A percentile compares a stretch with the other conserved stretches of the same genome.
phyloP scores from a whole-genome alignment of 2,888 invertebrate genomes.

The Ophioninae sp. region DNA sequence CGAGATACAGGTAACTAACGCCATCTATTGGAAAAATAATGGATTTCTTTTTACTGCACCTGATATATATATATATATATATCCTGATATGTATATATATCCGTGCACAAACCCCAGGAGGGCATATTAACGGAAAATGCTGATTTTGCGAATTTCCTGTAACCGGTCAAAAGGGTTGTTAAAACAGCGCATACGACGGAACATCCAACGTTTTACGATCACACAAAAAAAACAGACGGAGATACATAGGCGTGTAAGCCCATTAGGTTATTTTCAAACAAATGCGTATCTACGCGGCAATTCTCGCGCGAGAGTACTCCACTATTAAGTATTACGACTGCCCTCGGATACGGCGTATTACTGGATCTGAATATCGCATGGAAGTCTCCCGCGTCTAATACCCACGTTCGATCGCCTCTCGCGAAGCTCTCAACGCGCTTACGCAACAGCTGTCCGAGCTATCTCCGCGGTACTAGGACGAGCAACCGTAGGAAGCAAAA shows the following conservation, averaged over 20 bases:
- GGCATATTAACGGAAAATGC: slow-evolving; percentile 40
- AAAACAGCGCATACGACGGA: slow-evolving; percentile 9
- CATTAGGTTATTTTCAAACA: slow-evolving; percentile 1
- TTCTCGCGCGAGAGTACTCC: slow-evolving; percentile 37
- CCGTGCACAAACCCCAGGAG: slow-evolving; percentile 25
- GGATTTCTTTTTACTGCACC: too few relatives aligned
- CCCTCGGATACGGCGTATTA: slow-evolving; percentile 29
- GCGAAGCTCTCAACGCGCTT: slow-evolving; percentile 54
- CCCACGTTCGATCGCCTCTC: slow-evolving; percentile 55
- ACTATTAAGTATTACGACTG: slow-evolving; percentile 48
- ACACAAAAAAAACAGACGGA: neutral
- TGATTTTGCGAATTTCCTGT: slow-evolving; percentile 5
- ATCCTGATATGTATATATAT: neutral
- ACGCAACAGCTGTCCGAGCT: slow-evolving; percentile 43
- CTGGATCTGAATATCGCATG: slow-evolving; percentile 21
- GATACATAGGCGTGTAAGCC: neutral
- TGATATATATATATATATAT: neutral
- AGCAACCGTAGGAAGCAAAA: neutral
- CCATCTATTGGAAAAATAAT: too few relatives aligned
- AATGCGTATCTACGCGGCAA: slow-evolving; percentile 25
- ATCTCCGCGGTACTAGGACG: slow-evolving; percentile 40
- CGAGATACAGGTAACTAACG: too few relatives aligned
- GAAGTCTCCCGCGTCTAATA: slow-evolving; percentile 45
- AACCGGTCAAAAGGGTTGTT: slow-evolving; percentile 47
- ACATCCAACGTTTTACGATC: slow-evolving; percentile 1